These are phyloP conservation scores for Nesidiocoris tenuis DNA, from an alignment of 2,888 invertebrate species.

Conservation along the genomic window DNA sequence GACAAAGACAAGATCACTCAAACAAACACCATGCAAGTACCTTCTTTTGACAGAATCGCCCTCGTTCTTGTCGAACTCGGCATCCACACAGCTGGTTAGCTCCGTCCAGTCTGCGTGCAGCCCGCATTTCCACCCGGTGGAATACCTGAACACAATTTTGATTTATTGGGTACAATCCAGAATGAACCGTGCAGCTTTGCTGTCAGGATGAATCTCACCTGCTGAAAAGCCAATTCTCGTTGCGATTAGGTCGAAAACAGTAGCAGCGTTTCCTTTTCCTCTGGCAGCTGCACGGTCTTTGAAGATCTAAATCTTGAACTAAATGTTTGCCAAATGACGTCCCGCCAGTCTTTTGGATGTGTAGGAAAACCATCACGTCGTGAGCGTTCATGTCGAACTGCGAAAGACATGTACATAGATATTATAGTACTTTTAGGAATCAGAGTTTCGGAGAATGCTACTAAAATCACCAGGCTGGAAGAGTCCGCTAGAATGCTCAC, in stretches of 20 bases:
- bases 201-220: conserved; percentile 58
- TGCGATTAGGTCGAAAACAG: conserved; percentile 87
- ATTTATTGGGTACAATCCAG: background rate
- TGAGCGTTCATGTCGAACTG: conserved; percentile 82
- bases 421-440: no score
- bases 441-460: no score
- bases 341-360: conserved; percentile 99
- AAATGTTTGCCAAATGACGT: conserved; percentile 96
- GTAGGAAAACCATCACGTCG: conserved; percentile 96
- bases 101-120: conserved; percentile 99
- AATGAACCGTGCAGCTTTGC: no score
- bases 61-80: conserved; percentile 87
- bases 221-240: conserved; percentile 96
- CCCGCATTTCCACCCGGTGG: conserved; percentile 97
- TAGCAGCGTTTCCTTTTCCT: conserved; percentile 84
- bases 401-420: conserved; percentile 61
- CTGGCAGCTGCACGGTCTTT: conserved; percentile 92
- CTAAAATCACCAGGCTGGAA: no score
- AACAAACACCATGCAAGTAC: no score
- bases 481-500: no score
- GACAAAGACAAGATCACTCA: no score
- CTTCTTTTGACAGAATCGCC: conserved; percentile 72
- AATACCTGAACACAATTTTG: conserved; percentile 78
- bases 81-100: conserved; percentile 86
- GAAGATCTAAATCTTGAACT: conserved; percentile 88